Percentiles rank a stretch among this genome's conserved stretches.
These are phyloP conservation scores for Colletes gigas DNA, from an alignment of 1,140 invertebrate species.

Conservation along the genomic window DNA sequence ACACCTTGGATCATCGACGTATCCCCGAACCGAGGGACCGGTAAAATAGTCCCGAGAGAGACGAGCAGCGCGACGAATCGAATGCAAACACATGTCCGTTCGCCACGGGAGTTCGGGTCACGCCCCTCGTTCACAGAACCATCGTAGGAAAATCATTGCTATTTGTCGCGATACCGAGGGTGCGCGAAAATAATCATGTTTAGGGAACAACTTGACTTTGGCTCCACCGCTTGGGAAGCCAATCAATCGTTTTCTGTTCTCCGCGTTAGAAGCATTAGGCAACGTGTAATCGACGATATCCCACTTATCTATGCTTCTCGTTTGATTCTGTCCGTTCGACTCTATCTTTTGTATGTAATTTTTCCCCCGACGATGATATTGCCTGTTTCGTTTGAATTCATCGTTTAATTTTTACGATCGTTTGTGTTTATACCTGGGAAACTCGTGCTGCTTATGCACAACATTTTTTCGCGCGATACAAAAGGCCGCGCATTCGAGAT, in stretches of 20 bases:
- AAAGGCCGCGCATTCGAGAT: background rate
- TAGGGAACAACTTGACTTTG: background rate
- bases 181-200: conserved; percentile 12
- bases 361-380: too few relatives aligned
- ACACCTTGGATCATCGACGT: background rate
- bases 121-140: conserved; percentile 22
- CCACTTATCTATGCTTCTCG: too few relatives aligned
- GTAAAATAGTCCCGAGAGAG: background rate
- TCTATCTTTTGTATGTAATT: too few relatives aligned
- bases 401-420: too few relatives aligned
- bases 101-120: background rate
- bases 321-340: too few relatives aligned
- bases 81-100: conserved; percentile 28
- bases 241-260: conserved; percentile 1
- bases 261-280: too few relatives aligned
- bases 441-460: too few relatives aligned
- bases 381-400: too few relatives aligned
- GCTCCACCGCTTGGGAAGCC: too few relatives aligned
- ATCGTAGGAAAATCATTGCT: conserved; percentile 38
- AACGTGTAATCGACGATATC: too few relatives aligned
- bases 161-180: background rate
- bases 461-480: background rate
- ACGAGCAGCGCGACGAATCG: conserved; percentile 1
- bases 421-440: too few relatives aligned
- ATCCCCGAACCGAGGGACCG: conserved; percentile 2